A percentile compares a stretch with the other conserved stretches of the same genome.
Evolutionary conservation across 2,113 vertebrate genomes (phyloP).

Genomic region (Carlito syrichta): DNA sequence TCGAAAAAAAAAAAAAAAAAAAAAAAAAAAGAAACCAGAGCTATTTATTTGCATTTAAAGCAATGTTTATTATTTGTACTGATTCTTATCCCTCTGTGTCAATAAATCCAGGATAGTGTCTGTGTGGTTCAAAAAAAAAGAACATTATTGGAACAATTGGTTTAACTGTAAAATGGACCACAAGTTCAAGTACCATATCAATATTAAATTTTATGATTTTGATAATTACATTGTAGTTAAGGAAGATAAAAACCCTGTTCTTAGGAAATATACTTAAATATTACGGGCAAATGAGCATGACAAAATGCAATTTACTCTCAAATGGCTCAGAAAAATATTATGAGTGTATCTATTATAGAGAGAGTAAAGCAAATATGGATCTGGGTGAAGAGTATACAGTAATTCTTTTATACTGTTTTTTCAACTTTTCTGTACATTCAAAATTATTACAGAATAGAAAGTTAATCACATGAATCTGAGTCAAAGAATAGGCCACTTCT

Average conservation of each 20-base stretch:
- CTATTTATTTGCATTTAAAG: constrained; percentile 82
- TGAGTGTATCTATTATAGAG: background rate
- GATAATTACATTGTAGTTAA: background rate
- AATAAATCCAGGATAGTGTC: constrained; percentile 9
- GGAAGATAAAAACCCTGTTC: background rate
- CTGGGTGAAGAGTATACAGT: background rate
- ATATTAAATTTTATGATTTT: background rate
- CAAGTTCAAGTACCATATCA: background rate
- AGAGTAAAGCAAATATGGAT: background rate
- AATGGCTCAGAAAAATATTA: background rate
- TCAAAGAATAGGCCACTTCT: background rate
- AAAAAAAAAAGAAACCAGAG: constrained; percentile 64
- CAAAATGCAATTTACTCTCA: background rate
- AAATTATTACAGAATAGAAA: background rate
- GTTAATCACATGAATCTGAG: background rate
- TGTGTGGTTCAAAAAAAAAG: constrained; percentile 33
- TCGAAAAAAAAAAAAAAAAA: too few species aligned
- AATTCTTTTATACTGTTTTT: background rate
- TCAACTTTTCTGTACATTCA: background rate
- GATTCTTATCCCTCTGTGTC: constrained; percentile 14
- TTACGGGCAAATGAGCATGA: background rate
- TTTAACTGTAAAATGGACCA: background rate
- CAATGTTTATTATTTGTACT: constrained; percentile 74
- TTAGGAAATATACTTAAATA: background rate
- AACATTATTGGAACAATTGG: background rate